Evolutionary conservation across 2,888 invertebrate genomes (phyloP), one percentile per base, ranked within the genome.

Genomic region (Crossocerus cetratus): DNA sequence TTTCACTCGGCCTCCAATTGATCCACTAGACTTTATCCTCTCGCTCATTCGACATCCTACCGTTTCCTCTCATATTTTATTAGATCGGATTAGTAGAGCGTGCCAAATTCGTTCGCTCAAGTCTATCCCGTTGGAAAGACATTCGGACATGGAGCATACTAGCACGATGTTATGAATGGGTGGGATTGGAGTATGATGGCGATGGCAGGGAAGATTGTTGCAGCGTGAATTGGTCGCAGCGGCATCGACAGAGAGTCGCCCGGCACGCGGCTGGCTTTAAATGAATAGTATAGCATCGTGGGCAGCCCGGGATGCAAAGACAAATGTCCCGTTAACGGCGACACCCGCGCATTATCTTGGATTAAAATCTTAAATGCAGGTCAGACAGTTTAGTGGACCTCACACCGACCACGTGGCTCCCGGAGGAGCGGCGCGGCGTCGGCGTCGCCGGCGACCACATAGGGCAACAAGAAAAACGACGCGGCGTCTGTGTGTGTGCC

Each of bases 311-410:
- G 59, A 62, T 22, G 69, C 71, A 56, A 69, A 85, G 86, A 86
- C 85, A 85, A 88, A 87, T 86, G 86, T 84, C 70, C 82, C 80
- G 84, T 76, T 83, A 77, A 85, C 78, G 76, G 83, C 83, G 84
- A 85, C 86, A 87, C 86, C 84, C 83, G 77, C 84, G 77, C 80
- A 72, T 86, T 87, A 88, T 89, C 88, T 82, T 59, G 71, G 77
- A 84, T 82, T 77, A 82, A 82, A 85, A 89, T 88, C 88, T 86
- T 70, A 83, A 83, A 80, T 76, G 80, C 69, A 66, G 74, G 74
- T 78, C 75, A 66, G 76, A 79, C 69, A 75, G 74, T 83, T 76
- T 69, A 73, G 72, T 73, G 75, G 60, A 22, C 45, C 45, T 16
- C 20, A 18, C n/a, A 18, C 44, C 69, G 73, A 74, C 76, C 79